A percentile compares a stretch with the other conserved stretches of the same genome.
These are phyloP conservation scores for Melanitta fusca DNA, from an alignment of 2,797 vertebrate species.

Conservation along the genomic window DNA sequence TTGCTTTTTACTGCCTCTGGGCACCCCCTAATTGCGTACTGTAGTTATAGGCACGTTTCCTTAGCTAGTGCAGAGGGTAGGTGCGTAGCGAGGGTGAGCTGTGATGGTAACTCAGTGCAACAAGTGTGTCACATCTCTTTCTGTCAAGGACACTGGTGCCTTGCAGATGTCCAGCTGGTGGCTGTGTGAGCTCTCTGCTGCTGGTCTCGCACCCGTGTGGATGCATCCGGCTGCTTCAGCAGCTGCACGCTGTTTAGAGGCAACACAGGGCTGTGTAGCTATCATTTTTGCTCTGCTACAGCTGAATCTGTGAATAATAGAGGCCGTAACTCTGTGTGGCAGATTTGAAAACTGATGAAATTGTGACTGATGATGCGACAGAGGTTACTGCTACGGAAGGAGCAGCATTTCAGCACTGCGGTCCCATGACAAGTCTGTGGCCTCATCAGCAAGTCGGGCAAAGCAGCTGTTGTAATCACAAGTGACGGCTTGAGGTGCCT, in stretches of 20 bases:
- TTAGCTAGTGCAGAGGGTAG: not conserved
- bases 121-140: not conserved
- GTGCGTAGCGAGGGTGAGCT: not conserved
- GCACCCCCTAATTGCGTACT: not conserved
- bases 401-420: fast-evolving
- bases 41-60: not conserved
- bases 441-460: not conserved
- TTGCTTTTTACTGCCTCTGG: not conserved
- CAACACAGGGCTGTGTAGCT: not conserved
- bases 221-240: not conserved
- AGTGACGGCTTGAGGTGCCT: not conserved
- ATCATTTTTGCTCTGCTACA: fast-evolving
- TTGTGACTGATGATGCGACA: not conserved
- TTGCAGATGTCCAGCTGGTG: fast-evolving
- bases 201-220: fast-evolving
- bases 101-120: not conserved
- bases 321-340: not conserved
- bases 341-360: slow-evolving; percentile 19
- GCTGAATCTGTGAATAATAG: not conserved
- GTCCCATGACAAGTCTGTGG: not conserved
- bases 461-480: not conserved
- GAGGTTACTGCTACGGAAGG: not conserved
- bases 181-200: fast-evolving
- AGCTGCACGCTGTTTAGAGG: not conserved
- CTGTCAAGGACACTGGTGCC: not conserved